Base-by-base conservation (phyloP, 2,888 invertebrate species). In the Cactoblastis cactorum region DNA sequence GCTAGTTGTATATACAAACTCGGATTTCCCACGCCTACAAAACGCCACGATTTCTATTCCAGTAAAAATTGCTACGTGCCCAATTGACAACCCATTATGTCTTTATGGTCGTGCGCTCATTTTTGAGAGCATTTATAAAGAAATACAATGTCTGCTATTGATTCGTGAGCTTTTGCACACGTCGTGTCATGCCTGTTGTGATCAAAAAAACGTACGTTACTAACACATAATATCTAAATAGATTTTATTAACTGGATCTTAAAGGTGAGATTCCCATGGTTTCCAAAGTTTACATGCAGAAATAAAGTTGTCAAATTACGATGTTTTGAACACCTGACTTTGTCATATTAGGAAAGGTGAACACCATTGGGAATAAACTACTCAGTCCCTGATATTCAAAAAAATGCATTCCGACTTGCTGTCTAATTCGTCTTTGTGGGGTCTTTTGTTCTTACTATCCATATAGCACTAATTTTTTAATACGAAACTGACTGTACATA, bases 111-210 rank as follows among this genome's bases (percentile, higher is more conserved):
- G 70, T 82, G 81, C 62, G 62, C 73, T 77, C 77, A 79, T 81
- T 80, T 82, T 82, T 77, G 77, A 76, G 62, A 73, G 68, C 76
- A 69, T 77, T 77, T 79, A 78, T 74, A 81, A 75, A 80, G 74
- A 77, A 77, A 77, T 72, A 81, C 75, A 79, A 75, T 74, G 73
- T 71, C 71, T 69, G 69, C 69, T 73, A 74, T 71, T 69, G 76
- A 73, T 78, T 43, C 78, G 75, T 78, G 78, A 80, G 78, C 73
- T 79, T 79, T 81, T 74, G 76, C 77, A 70, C 78, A 71, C 76
- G 74, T 69, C 72, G 61, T 71, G 65, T 55, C 65, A 61, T 61
- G 58, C 57, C 56, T 59, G 55, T 52, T 59, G 28, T 28, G 55
- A 61, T 61, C 50, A 61, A 60, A 61, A 65, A 57, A 15, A 3